These are phyloP conservation scores for Tanypteryx hageni DNA, from an alignment of 2,888 invertebrate species.

Conservation along the genomic window DNA sequence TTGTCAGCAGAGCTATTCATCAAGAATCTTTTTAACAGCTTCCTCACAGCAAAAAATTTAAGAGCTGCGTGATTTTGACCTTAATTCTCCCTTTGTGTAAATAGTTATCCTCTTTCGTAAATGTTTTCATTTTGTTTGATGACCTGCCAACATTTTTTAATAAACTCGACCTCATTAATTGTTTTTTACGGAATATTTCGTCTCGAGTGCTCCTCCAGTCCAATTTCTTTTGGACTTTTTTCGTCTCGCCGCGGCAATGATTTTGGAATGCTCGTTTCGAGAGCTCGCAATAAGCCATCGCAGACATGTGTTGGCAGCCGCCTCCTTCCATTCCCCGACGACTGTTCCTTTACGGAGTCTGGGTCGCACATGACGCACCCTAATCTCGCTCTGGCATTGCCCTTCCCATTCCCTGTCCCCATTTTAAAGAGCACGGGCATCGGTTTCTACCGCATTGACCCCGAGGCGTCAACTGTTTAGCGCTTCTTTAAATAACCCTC, in stretches of 20 bases:
- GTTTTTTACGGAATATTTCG: background rate
- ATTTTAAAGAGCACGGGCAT: background rate
- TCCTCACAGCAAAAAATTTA: no score
- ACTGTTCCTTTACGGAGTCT: background rate
- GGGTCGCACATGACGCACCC: slow-evolving; percentile 13
- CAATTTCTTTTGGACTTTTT: background rate
- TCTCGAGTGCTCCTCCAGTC: background rate
- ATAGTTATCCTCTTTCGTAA: background rate
- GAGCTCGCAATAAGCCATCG: background rate
- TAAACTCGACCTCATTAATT: background rate
- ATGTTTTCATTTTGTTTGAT: background rate
- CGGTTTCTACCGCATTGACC: background rate
- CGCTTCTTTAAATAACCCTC: slow-evolving; percentile 12
- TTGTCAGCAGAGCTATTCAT: no score
- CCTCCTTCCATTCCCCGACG: background rate
- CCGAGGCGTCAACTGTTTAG: slow-evolving; percentile 20
- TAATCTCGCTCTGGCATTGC: no score
- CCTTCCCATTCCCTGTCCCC: background rate
- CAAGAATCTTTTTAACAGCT: no score
- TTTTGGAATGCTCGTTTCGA: background rate
- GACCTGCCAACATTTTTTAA: background rate
- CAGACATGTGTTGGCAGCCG: slow-evolving; percentile 29
- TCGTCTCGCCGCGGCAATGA: background rate
- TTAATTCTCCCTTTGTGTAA: background rate
- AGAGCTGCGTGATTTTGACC: no score